phyloP scores from a whole-genome alignment of 2,888 invertebrate species.

The Rhopalosiphum nymphaeae region DNA sequence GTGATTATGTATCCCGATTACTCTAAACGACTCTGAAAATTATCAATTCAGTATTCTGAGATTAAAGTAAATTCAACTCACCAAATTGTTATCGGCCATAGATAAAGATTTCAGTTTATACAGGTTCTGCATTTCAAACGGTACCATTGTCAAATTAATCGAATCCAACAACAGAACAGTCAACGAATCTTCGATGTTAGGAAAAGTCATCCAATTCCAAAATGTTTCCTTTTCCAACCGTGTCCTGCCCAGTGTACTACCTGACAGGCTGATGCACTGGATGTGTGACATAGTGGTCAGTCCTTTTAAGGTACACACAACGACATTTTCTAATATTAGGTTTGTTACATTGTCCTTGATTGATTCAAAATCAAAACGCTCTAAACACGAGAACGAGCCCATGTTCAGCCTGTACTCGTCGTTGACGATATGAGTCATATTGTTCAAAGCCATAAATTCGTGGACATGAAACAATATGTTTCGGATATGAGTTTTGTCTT shows the following conservation, averaged over 20 bases:
- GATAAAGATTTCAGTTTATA: neutral
- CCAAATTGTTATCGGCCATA: conserved; percentile 8
- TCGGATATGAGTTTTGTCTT: neutral
- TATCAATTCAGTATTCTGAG: neutral
- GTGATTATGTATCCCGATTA: neutral
- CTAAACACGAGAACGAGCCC: neutral
- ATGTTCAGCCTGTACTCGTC: neutral
- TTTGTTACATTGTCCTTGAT: neutral
- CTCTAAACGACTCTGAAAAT: neutral
- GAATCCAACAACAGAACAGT: neutral
- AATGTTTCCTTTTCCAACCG: neutral
- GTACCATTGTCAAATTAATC: neutral
- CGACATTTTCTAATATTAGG: conserved; percentile 7
- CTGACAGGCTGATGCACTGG: neutral
- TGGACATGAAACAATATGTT: neutral
- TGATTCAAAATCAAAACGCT: neutral
- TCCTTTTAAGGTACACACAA: neutral
- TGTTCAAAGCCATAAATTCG: neutral
- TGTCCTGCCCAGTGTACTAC: neutral
- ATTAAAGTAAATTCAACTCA: neutral
- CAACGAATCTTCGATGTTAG: neutral
- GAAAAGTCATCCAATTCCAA: conserved; percentile 3
- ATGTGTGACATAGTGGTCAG: neutral
- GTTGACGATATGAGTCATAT: neutral
- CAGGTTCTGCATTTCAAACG: conserved; percentile 5